phyloP scores from a whole-genome alignment of 2,113 vertebrate species.

The Danionella cerebrum region DNA sequence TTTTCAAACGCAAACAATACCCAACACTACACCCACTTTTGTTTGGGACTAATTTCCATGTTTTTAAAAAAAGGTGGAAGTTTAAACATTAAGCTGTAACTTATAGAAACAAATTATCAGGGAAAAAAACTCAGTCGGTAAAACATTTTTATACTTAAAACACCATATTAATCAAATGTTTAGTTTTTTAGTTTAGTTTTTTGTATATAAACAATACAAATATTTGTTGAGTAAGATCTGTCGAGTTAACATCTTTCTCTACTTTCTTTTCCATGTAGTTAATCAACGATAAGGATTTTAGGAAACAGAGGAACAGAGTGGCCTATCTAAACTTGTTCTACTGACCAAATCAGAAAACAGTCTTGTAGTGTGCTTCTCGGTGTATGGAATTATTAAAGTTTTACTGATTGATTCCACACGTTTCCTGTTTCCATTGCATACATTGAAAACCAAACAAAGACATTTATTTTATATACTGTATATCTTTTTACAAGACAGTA shows the following conservation, averaged over 20 bases:
- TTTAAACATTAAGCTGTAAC: too few species aligned
- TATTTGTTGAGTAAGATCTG: too few species aligned
- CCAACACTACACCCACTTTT: too few species aligned
- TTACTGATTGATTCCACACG: background rate
- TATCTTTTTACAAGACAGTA: background rate
- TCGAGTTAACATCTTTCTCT: rapidly evolving
- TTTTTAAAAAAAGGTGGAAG: too few species aligned
- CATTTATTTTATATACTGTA: slow-evolving; percentile 3
- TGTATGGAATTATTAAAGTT: background rate
- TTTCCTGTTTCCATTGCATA: background rate
- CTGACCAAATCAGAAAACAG: slow-evolving; percentile 3
- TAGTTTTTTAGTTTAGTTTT: too few species aligned
- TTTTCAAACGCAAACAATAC: too few species aligned
- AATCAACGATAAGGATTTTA: slow-evolving; percentile 62
- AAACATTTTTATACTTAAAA: too few species aligned
- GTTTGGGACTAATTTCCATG: too few species aligned
- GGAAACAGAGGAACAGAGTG: slow-evolving; percentile 58
- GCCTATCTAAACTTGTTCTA: slow-evolving; percentile 66
- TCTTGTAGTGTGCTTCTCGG: background rate
- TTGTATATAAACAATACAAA: background rate
- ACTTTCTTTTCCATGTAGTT: slow-evolving; percentile 57
- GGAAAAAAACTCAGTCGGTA: too few species aligned
- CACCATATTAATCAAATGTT: too few species aligned
- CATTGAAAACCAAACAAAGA: background rate
- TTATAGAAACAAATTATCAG: too few species aligned